phyloP scores from a whole-genome alignment of 2,888 invertebrate species.

The Escarpia spicata region DNA sequence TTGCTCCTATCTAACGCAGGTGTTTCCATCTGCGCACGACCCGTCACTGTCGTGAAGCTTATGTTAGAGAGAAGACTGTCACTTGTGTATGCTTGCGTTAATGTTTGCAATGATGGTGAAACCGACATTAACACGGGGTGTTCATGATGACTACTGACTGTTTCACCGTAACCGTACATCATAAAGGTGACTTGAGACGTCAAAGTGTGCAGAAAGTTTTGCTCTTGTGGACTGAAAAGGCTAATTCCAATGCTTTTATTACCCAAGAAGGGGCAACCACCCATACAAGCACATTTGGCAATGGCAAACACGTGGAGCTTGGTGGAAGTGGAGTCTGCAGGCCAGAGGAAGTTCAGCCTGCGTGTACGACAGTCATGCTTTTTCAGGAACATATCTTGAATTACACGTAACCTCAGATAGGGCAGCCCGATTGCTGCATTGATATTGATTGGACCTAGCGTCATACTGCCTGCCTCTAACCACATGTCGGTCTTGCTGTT shows the following conservation, averaged over 20 bases:
- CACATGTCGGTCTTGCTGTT: neutral
- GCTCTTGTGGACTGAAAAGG: neutral
- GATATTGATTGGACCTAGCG: neutral
- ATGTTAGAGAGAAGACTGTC: neutral
- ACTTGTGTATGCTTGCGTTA: neutral
- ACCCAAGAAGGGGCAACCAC: neutral
- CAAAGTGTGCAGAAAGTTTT: neutral
- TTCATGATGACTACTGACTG: neutral
- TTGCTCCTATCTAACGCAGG: neutral
- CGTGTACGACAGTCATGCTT: neutral
- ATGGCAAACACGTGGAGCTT: neutral
- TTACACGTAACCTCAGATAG: neutral
- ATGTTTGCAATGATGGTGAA: neutral
- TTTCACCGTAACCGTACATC: neutral
- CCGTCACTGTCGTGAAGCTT: neutral
- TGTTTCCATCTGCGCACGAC: neutral
- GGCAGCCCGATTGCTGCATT: neutral
- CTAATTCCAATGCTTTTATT: neutral
- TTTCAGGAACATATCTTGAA: neutral
- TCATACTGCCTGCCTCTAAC: neutral
- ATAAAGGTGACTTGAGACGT: neutral
- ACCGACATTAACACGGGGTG: neutral
- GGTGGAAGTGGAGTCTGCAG: neutral
- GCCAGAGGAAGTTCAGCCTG: conserved; percentile 2
- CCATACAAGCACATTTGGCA: neutral